A percentile compares a stretch with the other conserved stretches of the same genome.
Evolutionary conservation across 2,888 invertebrate genomes (phyloP).

Genomic region (Cerastis rubricosa): DNA sequence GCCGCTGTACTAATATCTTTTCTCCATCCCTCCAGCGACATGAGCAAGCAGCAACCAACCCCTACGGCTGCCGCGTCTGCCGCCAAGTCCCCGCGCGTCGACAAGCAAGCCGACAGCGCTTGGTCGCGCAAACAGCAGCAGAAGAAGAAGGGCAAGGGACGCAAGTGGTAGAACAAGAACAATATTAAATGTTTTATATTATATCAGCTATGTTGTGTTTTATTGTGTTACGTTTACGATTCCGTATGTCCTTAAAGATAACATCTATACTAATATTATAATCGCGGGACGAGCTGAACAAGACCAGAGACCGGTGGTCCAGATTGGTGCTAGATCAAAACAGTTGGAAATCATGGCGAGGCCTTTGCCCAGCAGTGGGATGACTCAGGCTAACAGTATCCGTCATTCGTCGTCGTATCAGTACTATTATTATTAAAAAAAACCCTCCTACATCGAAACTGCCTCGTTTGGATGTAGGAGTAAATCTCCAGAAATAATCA

Average conservation of each 20-base stretch:
- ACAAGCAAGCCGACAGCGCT: slow-evolving; percentile 91
- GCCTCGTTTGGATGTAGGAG: too few relatives aligned
- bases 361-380: too few relatives aligned
- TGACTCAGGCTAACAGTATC: too few relatives aligned
- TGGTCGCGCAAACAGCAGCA: slow-evolving; percentile 94
- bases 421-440: too few relatives aligned
- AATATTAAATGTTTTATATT: slow-evolving; percentile 63
- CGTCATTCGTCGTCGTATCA: too few relatives aligned
- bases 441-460: too few relatives aligned
- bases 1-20: neutral
- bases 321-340: too few relatives aligned
- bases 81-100: slow-evolving; percentile 91
- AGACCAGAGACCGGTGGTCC: too few relatives aligned
- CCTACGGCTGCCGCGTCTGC: slow-evolving; percentile 72
- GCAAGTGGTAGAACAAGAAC: slow-evolving; percentile 80
- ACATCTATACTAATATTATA: neutral
- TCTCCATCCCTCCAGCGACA: slow-evolving; percentile 85
- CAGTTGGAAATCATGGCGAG: too few relatives aligned
- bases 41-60: slow-evolving; percentile 91
- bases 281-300: too few relatives aligned
- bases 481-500: too few relatives aligned
- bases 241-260: neutral
- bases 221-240: slow-evolving; percentile 34
- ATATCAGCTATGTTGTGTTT: slow-evolving; percentile 49
- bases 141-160: slow-evolving; percentile 93